Evolutionary conservation across 2,888 invertebrate genomes (phyloP).

Genomic region (Gisinianus flammeolus): DNA sequence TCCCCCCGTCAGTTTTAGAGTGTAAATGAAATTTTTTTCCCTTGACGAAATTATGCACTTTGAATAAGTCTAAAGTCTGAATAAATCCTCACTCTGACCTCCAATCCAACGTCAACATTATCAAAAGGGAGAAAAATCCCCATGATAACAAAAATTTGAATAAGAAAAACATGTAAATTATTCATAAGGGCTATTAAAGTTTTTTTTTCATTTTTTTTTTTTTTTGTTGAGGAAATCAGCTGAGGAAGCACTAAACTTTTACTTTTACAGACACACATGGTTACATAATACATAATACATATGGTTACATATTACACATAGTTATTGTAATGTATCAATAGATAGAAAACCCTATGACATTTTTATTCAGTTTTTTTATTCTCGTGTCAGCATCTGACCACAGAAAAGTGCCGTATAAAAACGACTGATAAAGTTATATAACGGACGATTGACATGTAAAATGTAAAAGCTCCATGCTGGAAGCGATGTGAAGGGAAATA

Average conservation of each 20-base stretch:
- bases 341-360: not conserved
- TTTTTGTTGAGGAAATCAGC: not conserved
- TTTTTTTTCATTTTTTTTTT: no score
- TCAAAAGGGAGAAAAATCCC: not conserved
- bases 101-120: not conserved
- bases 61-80: not conserved
- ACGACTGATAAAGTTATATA: no score
- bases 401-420: no score
- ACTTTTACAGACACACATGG: not conserved
- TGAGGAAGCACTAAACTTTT: not conserved
- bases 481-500: no score
- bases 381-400: not conserved
- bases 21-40: constrained; percentile 19
- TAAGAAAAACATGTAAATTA: constrained; percentile 16
- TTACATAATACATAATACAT: not conserved
- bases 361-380: not conserved
- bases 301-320: not conserved
- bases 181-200: not conserved
- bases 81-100: not conserved
- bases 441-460: no score
- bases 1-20: no score
- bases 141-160: constrained; percentile 19
- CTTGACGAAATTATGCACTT: constrained; percentile 7
- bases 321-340: no score
- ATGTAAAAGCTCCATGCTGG: no score